A percentile compares a stretch with the other conserved stretches of the same genome.
These are phyloP conservation scores for Mus minutoides DNA, from an alignment of 2,797 vertebrate genomes.

Conservation along the genomic window DNA sequence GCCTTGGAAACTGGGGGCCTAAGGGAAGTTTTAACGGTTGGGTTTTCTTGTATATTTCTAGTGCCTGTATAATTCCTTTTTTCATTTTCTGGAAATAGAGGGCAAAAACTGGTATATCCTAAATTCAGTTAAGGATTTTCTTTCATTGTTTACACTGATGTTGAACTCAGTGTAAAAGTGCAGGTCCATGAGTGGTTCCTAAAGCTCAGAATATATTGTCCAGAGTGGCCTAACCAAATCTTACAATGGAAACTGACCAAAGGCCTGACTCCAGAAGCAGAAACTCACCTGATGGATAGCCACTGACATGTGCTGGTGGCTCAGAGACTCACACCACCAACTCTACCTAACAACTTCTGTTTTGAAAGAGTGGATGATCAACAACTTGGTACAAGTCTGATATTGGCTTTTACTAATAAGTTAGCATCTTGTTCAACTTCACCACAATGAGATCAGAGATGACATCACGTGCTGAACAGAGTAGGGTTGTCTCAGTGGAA, in stretches of 20 bases:
- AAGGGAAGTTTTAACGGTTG: neutral
- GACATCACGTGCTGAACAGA: conserved; percentile 81
- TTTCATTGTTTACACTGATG: neutral
- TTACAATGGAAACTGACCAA: neutral
- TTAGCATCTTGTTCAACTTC: neutral
- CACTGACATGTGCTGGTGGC: neutral
- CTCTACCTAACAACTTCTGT: neutral
- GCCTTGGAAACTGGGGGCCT: neutral
- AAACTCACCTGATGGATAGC: neutral
- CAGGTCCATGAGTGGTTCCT: neutral
- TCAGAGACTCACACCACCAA: neutral
- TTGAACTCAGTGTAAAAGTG: neutral
- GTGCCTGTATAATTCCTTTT: neutral
- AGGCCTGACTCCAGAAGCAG: neutral
- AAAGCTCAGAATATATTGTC: neutral
- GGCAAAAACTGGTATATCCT: neutral
- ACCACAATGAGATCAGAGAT: conserved; percentile 77
- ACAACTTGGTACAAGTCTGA: neutral
- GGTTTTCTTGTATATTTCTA: neutral
- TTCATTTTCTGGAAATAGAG: neutral
- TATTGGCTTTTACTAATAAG: neutral
- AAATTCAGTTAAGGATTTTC: conserved; percentile 43
- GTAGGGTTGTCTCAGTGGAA: conserved; percentile 82
- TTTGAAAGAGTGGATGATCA: neutral
- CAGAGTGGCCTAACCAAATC: neutral